Percentiles rank a stretch among this genome's conserved stretches.
These are phyloP conservation scores for Nomada fabriciana DNA, from an alignment of 2,888 invertebrate species.

Conservation along the genomic window DNA sequence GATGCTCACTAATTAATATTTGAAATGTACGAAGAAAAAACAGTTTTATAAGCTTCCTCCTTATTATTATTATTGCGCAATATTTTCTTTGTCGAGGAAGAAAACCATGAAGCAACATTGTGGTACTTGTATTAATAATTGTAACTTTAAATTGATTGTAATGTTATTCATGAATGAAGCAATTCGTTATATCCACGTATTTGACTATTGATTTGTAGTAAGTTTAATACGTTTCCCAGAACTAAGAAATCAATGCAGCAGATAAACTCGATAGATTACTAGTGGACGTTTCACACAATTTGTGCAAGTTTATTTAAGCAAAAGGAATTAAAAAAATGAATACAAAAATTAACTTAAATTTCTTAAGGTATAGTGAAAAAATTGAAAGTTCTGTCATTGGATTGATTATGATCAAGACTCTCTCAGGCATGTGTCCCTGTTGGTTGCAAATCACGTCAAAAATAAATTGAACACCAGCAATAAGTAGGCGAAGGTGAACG, in stretches of 20 bases:
- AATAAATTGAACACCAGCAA: background rate
- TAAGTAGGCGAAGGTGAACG: constrained; percentile 42
- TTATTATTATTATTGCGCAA: background rate
- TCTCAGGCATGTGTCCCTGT: background rate
- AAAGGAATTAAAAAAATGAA: background rate
- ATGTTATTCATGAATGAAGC: constrained; percentile 54
- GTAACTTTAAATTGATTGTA: constrained; percentile 31
- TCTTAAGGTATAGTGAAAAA: background rate
- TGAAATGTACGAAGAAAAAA: background rate
- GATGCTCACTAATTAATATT: too few relatives aligned
- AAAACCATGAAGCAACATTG: background rate
- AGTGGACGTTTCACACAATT: background rate
- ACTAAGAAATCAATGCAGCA: constrained; percentile 51
- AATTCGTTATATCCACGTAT: constrained; percentile 57
- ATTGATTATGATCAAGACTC: background rate
- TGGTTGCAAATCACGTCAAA: constrained; percentile 3
- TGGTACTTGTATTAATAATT: background rate
- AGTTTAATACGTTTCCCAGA: constrained; percentile 56
- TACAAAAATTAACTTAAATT: background rate
- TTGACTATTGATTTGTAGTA: constrained; percentile 40
- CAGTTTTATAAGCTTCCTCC: background rate
- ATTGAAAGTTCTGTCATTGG: too few relatives aligned
- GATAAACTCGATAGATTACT: constrained; percentile 62
- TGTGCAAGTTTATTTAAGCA: background rate
- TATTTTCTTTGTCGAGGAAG: background rate